Conservation (phyloP, 2,113 vertebrate species). For the Sardina pilchardus region DNA sequence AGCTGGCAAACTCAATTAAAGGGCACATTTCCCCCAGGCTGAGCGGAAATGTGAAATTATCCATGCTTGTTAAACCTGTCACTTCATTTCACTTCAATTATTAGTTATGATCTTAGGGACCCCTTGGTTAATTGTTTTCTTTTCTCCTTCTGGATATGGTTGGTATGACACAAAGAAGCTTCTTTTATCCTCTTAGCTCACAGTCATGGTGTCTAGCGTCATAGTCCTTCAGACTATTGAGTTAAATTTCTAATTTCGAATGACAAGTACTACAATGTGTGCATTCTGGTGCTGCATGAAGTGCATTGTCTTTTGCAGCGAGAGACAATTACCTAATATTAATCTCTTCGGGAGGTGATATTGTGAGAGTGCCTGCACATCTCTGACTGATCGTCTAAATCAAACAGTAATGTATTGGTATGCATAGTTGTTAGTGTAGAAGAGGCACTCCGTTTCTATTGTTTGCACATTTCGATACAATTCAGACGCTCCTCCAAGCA, state of each 20-base stretch:
- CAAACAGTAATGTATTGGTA: not conserved
- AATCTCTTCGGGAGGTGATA: not conserved
- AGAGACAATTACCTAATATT: not conserved
- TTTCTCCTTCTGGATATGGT: constrained; percentile 48
- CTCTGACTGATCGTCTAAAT: not conserved
- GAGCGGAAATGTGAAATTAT: constrained; percentile 68
- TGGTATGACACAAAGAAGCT: constrained; percentile 60
- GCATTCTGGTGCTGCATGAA: not conserved
- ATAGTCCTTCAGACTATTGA: not conserved
- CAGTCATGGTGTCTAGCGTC: not conserved
- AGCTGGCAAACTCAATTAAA: constrained; percentile 71
- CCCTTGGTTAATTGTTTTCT: constrained; percentile 70
- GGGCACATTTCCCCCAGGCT: constrained; percentile 69
- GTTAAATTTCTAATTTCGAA: not conserved
- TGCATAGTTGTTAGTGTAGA: not conserved
- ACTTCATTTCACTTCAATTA: constrained; percentile 76
- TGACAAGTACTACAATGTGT: not conserved
- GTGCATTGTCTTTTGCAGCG: not conserved
- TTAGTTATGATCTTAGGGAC: constrained; percentile 72
- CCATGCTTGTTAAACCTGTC: constrained; percentile 74
- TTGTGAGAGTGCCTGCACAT: not conserved
- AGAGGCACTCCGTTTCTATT: not conserved
- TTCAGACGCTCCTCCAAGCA: not conserved
- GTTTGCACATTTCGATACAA: not conserved
- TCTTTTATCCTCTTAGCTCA: constrained; percentile 41